Evolutionary conservation across 2,113 vertebrate species (phyloP), one percentile per base, ranked within the genome.

Genomic region (Apodemus speciosus): DNA sequence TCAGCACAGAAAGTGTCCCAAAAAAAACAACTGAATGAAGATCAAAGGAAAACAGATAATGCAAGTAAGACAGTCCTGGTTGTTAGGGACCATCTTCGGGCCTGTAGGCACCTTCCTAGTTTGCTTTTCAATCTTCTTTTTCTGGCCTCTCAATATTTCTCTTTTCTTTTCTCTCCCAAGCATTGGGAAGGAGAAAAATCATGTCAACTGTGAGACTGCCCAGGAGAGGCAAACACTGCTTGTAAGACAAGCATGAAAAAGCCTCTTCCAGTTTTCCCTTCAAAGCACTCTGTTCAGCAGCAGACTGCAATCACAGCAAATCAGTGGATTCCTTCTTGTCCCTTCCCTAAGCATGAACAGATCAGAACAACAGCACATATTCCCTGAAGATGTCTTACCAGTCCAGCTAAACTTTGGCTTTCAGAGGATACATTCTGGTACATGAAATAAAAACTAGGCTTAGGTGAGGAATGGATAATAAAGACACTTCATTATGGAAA

Each of bases 381-480:
- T 93, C 92, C 73, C 83, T 85, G 10, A 2, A 80, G 88, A 80
- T 27, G 72, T 73, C 77, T 95, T 84, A 62, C 49, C 58, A 76
- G 62, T 69, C 81, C 23, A 87, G 66, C 46, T 88, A 93, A 69
- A 30, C 86, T 71, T 46, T 60, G 15, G 32, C 87, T 95, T 60
- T 83, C 95, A 88, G 68, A 94, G 91, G 80, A 79, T 32, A 86
- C 60, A 79, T 83, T 43, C 56, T 53, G 62, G 30, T 56, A 32
- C 27, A 64, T 71, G 68, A 92, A 84, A 30, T 14, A 68, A 79
- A 91, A 89, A 79, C 3, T 43, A 68, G 60, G 27, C 77, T 79
- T 79, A 93, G 62, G 75, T 80, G 85, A 95, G 85, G 72, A 95
- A 77, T 21, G 68, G 72, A 69, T 92, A 83, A 83, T 27, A 64